phyloP scores from a whole-genome alignment of 2,888 invertebrate species.

The Ephialtes manifestator region DNA sequence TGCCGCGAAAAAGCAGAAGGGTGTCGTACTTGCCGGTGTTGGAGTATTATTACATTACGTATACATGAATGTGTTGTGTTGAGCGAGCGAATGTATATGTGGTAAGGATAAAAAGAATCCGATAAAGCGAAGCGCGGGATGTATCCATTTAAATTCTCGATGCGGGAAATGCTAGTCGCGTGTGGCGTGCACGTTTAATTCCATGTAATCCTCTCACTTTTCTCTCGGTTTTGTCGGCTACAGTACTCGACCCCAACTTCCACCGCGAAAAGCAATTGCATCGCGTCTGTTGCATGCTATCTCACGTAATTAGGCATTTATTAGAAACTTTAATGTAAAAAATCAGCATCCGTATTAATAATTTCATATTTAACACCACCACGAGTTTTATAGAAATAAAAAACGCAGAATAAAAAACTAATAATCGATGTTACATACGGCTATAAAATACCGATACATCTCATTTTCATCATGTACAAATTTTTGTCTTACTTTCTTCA shows the following conservation, averaged over 20 bases:
- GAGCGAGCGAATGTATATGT: conserved; percentile 34
- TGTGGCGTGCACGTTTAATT: conserved; percentile 70
- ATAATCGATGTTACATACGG: too few relatives aligned
- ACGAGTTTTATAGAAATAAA: conserved; percentile 59
- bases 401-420: too few relatives aligned
- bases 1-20: conserved; percentile 12
- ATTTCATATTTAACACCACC: not conserved
- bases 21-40: conserved; percentile 41
- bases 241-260: conserved; percentile 25
- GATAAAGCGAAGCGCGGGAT: conserved; percentile 67
- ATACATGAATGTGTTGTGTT: conserved; percentile 63
- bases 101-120: conserved; percentile 67
- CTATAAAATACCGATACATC: too few relatives aligned
- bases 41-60: conserved; percentile 67
- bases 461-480: too few relatives aligned
- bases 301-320: too few relatives aligned
- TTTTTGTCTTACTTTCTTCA: too few relatives aligned
- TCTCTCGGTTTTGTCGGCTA: conserved; percentile 47
- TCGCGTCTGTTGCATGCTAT: not conserved
- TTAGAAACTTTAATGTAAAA: too few relatives aligned
- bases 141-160: conserved; percentile 71
- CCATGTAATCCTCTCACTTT: conserved; percentile 70
- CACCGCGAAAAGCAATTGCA: conserved; percentile 55
- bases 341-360: too few relatives aligned
- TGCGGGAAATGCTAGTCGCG: conserved; percentile 61